Conservation (phyloP, 2,113 vertebrate genomes). For the Cynoglossus semilaevis region DNA sequence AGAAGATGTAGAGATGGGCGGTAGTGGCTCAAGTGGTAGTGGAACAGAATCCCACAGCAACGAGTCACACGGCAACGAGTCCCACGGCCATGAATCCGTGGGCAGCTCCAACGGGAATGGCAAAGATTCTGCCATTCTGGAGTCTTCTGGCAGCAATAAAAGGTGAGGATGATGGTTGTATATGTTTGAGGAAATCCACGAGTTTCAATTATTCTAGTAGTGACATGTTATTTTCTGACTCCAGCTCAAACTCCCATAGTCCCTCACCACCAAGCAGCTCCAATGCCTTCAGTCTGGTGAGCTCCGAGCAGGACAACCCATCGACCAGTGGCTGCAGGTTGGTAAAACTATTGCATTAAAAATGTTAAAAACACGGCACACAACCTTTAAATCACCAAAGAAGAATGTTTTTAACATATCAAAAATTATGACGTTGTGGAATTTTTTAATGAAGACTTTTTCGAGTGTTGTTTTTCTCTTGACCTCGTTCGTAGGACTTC, state of each 20-base stretch:
- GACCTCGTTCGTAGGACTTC: too few species aligned
- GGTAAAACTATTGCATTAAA: too few species aligned
- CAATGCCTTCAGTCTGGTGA: slow-evolving; percentile 84
- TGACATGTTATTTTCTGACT: slow-evolving; percentile 15
- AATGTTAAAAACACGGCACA: too few species aligned
- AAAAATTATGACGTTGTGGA: too few species aligned
- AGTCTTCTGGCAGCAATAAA: slow-evolving; percentile 77
- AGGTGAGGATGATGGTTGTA: slow-evolving; percentile 73
- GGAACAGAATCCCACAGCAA: slow-evolving; percentile 83
- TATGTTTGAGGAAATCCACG: not conserved
- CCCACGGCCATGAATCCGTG: slow-evolving; percentile 79
- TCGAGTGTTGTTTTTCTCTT: too few species aligned
- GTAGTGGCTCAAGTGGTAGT: slow-evolving; percentile 82
- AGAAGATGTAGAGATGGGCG: slow-evolving; percentile 87
- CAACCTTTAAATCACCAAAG: too few species aligned
- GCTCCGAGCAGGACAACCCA: slow-evolving; percentile 84
- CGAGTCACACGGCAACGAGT: slow-evolving; percentile 79
- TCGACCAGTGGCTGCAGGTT: slow-evolving; percentile 90
- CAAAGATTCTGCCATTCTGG: slow-evolving; percentile 81
- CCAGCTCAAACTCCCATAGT: slow-evolving; percentile 82
- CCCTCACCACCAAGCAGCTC: slow-evolving; percentile 79
- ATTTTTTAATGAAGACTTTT: not conserved
- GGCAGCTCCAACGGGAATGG: slow-evolving; percentile 74
- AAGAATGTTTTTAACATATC: too few species aligned
- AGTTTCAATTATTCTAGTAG: too few species aligned